Conservation (phyloP, 2,113 vertebrate genomes). For the Brachyhypopomus gauderio region DNA sequence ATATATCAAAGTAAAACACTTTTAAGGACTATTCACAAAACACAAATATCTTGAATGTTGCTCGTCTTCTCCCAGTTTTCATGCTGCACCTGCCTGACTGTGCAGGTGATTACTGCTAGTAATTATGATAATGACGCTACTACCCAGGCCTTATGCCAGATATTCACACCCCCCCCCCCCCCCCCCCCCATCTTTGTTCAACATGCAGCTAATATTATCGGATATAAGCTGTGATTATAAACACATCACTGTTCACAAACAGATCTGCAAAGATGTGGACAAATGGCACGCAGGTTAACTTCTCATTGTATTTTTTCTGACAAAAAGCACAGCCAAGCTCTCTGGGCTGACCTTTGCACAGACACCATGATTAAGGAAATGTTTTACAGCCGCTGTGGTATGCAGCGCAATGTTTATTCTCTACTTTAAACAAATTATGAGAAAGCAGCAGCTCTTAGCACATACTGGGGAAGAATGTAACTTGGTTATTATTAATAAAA, state of each 20-base stretch:
- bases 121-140: background rate
- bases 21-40: background rate
- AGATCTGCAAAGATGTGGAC: background rate
- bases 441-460: constrained; percentile 49
- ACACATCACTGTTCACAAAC: constrained; percentile 10
- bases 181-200: background rate
- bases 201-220: background rate
- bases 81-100: constrained; percentile 10
- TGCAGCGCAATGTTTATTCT: constrained; percentile 43
- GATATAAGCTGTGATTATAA: background rate
- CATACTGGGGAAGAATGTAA: constrained; percentile 36
- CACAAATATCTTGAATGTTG: constrained; percentile 5
- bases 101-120: background rate
- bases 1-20: background rate
- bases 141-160: background rate
- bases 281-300: constrained; percentile 23
- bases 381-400: constrained; percentile 57
- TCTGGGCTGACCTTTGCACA: constrained; percentile 56
- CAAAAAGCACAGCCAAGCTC: constrained; percentile 37
- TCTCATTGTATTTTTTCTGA: constrained; percentile 30
- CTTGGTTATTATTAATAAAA: constrained; percentile 13
- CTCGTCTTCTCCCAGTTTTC: background rate
- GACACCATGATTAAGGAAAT: constrained; percentile 54
- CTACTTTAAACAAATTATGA: constrained; percentile 54
- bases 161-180: background rate